phyloP scores from a whole-genome alignment of 2,797 vertebrate genomes.

The Astyanax mexicanus region DNA sequence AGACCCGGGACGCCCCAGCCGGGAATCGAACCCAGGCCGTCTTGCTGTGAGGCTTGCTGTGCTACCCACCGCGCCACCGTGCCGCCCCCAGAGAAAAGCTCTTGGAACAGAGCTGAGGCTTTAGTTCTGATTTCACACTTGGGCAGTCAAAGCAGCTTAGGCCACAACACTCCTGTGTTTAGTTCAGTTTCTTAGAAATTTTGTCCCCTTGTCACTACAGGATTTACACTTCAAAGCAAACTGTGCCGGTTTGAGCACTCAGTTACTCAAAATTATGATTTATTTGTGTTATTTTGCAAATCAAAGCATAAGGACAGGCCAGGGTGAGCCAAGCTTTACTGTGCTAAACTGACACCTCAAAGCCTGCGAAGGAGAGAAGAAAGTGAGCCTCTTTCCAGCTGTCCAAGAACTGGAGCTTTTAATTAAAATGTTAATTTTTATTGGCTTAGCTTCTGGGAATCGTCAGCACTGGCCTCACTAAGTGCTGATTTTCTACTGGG shows the following conservation, averaged over 20 bases:
- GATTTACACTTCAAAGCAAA: slow-evolving; percentile 70
- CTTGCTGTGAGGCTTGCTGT: no score
- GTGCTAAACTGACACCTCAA: slow-evolving; percentile 68
- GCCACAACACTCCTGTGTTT: neutral
- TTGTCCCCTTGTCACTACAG: slow-evolving; percentile 54
- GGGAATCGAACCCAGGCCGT: no score
- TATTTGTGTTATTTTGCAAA: slow-evolving; percentile 66
- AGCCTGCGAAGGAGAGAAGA: slow-evolving; percentile 47
- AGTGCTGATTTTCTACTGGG: slow-evolving; percentile 73
- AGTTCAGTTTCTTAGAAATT: slow-evolving; percentile 62
- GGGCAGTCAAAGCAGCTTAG: slow-evolving; percentile 32
- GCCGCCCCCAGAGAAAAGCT: neutral
- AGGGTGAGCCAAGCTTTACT: slow-evolving; percentile 55
- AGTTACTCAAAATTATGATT: slow-evolving; percentile 64
- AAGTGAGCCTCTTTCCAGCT: slow-evolving; percentile 52
- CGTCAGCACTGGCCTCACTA: slow-evolving; percentile 75
- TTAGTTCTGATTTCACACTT: slow-evolving; percentile 56
- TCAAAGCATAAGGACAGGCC: slow-evolving; percentile 59
- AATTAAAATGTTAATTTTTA: slow-evolving; percentile 81
- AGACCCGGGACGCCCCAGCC: no score
- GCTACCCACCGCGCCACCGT: no score
- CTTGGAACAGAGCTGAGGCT: neutral
- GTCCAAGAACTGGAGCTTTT: slow-evolving; percentile 75
- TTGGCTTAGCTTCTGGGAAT: slow-evolving; percentile 75
- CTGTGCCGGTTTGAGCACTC: slow-evolving; percentile 65